Base-by-base conservation (phyloP, 2,797 vertebrate species). In the Spinus pinus region DNA sequence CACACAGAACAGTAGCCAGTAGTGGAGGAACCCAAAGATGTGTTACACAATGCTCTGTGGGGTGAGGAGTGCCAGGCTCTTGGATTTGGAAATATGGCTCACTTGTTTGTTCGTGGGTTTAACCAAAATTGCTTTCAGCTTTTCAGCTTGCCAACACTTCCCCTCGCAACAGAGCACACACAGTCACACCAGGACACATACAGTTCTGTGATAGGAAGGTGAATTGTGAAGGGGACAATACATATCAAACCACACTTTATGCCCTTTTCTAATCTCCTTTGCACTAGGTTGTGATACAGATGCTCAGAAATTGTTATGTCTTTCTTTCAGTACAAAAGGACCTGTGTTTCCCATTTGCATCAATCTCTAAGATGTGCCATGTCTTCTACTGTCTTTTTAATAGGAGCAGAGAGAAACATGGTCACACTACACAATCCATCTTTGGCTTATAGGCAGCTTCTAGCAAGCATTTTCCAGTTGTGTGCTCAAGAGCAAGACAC, bases 111-210 rank as follows among this genome's bases (percentile, higher is more conserved):
- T 87, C n/a, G 50, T 93, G 87, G 79, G 81, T 94, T 95, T 83
- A 93, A 95, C 72, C 82, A 70, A 90, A 94, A 86, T 60, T 93
- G 80, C 87, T 91, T 93, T 92, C 88, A 86, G 80, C 84, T 93
- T 81, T 66, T 72, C 65, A 83, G 54, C 70, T 78, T 91, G 88
- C 78, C 81, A 89, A 3, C 79, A 83, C 70, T 88, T 90, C 65
- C 37, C 39, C 58, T 75, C 5, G 0, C 78, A 75, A 25, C 19
- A 82, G 15, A 77, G 35, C 21, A 58, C 7, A 33, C 3, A 0
- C 39, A 50, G 49, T 54, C 87, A 66, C 57, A 13, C 80, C 79
- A 72, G 84, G 62, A 69, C 11, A n/a, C 23, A 30, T 58, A 51
- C 27, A 74, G 18, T 11, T 62, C 51, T 78, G 6, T 74, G 39